Conservation (phyloP, 1,140 invertebrate species). For the Parasteatoda tepidariorum region DNA sequence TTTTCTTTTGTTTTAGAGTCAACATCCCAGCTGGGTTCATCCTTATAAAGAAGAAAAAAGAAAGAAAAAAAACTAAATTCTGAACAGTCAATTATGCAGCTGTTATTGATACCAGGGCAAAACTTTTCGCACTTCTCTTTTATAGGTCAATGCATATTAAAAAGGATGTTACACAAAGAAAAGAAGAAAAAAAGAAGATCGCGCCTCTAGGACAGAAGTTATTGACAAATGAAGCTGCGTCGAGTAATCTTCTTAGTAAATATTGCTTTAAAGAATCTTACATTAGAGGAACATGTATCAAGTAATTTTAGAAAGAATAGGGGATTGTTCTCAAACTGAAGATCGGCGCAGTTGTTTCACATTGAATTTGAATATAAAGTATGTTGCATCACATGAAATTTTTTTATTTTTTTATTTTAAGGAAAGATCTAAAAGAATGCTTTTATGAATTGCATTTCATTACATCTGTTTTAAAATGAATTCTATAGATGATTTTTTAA, state of each 20-base stretch:
- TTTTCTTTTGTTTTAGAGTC: too few species aligned
- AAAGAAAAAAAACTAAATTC: not conserved
- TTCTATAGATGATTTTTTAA: too few species aligned
- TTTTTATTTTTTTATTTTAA: too few species aligned
- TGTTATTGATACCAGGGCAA: constrained; percentile 39
- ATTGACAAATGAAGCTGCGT: constrained; percentile 52
- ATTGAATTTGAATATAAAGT: too few species aligned
- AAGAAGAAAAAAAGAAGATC: constrained; percentile 30
- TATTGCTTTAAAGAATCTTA: constrained; percentile 58
- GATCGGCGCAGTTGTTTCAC: too few species aligned
- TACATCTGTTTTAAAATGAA: too few species aligned
- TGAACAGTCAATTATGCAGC: constrained; percentile 41
- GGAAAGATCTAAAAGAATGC: too few species aligned
- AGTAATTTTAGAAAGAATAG: constrained; percentile 15
- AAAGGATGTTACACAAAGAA: not conserved
- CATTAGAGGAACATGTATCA: constrained; percentile 57
- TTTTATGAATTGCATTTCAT: too few species aligned
- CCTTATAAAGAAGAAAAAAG: not conserved
- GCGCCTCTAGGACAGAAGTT: constrained; percentile 42
- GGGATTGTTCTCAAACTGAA: constrained; percentile 23
- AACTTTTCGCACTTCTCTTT: constrained; percentile 2
- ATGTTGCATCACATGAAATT: too few species aligned
- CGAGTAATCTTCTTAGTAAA: constrained; percentile 49
- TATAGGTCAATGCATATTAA: constrained; percentile 32
- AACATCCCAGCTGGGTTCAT: too few species aligned